Evolutionary conservation across 2,888 invertebrate genomes (phyloP).

Genomic region (Cryptus viduatorius): DNA sequence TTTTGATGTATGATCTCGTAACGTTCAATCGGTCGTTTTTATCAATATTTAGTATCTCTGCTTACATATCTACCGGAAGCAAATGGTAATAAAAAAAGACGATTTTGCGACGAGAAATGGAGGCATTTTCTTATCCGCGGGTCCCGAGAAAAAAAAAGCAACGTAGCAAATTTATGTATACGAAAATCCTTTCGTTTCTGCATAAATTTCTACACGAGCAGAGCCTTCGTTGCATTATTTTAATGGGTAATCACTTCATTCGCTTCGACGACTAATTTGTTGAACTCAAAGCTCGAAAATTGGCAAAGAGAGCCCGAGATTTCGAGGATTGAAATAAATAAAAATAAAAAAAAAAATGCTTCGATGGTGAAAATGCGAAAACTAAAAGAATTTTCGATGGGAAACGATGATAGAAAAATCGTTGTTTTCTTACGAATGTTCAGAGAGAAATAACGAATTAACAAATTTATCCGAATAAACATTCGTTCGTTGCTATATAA

Average conservation of each 20-base stretch:
- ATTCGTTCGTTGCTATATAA: background rate
- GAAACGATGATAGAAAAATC: background rate
- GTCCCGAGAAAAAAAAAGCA: background rate
- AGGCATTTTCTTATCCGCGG: background rate
- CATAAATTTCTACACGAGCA: background rate
- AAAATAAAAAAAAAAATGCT: too few species aligned
- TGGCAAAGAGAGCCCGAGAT: too few species aligned
- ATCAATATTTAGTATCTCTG: conserved; percentile 69
- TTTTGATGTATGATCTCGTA: conserved; percentile 30
- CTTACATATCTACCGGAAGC: background rate
- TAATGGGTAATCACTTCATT: conserved; percentile 8
- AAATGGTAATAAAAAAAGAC: background rate
- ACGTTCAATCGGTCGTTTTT: conserved; percentile 41
- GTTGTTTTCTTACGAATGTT: background rate
- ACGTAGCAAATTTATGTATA: background rate
- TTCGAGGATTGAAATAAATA: too few species aligned
- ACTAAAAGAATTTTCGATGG: conserved; percentile 6
- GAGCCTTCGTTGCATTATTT: background rate
- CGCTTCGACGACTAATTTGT: conserved; percentile 17
- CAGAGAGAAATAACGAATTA: background rate
- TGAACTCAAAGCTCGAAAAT: conserved; percentile 19
- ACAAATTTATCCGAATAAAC: background rate
- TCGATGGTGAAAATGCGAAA: background rate
- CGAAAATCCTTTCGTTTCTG: background rate
- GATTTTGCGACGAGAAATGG: conserved; percentile 19